Evolutionary conservation across 2,888 invertebrate species (phyloP), one percentile per base, ranked within the genome.

Genomic region (Osmoderma eremita): DNA sequence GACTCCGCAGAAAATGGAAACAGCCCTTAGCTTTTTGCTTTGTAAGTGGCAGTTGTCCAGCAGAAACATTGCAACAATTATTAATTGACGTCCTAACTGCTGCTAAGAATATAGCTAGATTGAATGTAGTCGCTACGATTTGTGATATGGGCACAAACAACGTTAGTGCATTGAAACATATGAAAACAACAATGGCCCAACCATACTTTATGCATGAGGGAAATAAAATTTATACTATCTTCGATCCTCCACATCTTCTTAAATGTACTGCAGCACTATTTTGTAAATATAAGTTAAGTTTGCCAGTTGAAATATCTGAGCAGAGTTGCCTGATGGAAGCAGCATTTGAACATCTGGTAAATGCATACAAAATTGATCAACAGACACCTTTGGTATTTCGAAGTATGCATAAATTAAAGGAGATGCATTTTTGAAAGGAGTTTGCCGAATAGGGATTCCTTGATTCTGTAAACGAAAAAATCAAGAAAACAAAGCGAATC

Each of bases 401-500:
- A 3, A 17, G 36, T 2, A 30, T 48, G 18, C 39, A 45, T 36
- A 67, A 67, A 45, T 24, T 67, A 13, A 63, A 67, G 51, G 53
- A 71, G 6, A 30, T 2, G 30, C 30, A 30, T 6, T 30, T 30
- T 30, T 30, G 10, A 30, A 6, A 30, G 30, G 30, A 30, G 30
- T 30, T 6, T 30, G 30, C 30, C 30, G 30, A 30, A 2, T 30
- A 30, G 30, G 6, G 30, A 30, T 30, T 30, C 30, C 30, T 30
- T 30, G 30, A 10, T 30, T 30, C 10, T 30, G 30, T 5, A 30
- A 30, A 30, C 5, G 30, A 30, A 30, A 30, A 30, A 30, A 30
- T 30, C 30, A 30, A 30, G 77, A 75, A 75, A 0, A 65, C 62
- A 1, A 62, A 65, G 50, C 72, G 72, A 62, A 61, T n/a, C 8